Base-by-base conservation (phyloP, 2,113 vertebrate genomes). In the Myrmophylax atrothorax region DNA sequence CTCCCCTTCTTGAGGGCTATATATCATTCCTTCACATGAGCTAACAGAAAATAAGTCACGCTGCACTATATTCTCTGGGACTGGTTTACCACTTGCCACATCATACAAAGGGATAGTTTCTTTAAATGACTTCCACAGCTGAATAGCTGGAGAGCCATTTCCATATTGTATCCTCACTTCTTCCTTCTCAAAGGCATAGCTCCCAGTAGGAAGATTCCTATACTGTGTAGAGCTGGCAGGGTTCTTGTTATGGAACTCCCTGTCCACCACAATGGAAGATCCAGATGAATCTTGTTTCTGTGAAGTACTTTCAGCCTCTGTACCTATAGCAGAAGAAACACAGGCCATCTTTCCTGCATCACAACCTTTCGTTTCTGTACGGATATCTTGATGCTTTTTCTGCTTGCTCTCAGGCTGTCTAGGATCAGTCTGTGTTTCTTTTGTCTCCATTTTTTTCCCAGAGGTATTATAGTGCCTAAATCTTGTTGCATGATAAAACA, bases 101-200 rank as follows among this genome's bases (percentile, higher is more conserved):
- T 97, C 93, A 35, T 95, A 97, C 44, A 97, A 23, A 8, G 92
- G 95, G 56, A 97, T 94, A 12, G 94, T 98, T 96, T 98, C 96
- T 91, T 98, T 97, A 76, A 97, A 95, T 84, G 97, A 94, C 42
- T 97, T 96, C 96, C 96, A 97, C 49, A 97, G 79, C 15, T 97
- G 96, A 94, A 95, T 96, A 85, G 90, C 87, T 79, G 93, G 96
- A 64, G 95, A 96, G 42, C 97, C 95, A 86, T 80, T 94, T 50
- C 94, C 87, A 10, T 96, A 96, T 62, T 96, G 94, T 95, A 95
- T 96, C 70, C 92, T 94, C 47, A 97, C 93, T 75, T 97, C 93
- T 64, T 98, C 93, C 90, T 98, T 97, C 91, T 97, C 96, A 94
- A 96, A 97, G 25, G 94, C 93, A 94, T 95, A 97, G 58, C 92